phyloP scores from a whole-genome alignment of 30 jellyfish, hydroid and myxozoan species.

The Cassiopea andromeda region DNA sequence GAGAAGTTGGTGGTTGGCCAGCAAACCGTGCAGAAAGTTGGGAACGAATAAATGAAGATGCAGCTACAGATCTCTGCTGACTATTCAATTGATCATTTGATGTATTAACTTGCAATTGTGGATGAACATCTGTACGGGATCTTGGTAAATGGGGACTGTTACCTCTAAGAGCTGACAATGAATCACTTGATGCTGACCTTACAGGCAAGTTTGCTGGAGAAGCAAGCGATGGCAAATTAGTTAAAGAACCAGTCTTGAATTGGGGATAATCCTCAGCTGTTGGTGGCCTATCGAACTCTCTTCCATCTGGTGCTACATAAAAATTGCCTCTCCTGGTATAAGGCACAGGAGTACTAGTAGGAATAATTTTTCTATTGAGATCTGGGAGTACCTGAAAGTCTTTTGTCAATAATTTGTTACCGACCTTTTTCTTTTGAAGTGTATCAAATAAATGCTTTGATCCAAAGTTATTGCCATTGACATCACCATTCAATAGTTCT shows the following conservation, averaged over 20 bases:
- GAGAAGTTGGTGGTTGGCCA: conserved; percentile 84
- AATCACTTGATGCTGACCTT: conserved; percentile 60
- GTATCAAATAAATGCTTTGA: conserved; percentile 62
- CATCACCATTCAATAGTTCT: conserved; percentile 62
- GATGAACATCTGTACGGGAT: conserved; percentile 78
- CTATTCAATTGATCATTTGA: conserved; percentile 10
- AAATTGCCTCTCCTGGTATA: conserved; percentile 75
- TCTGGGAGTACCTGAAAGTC: conserved; percentile 36
- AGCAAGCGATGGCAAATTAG: conserved; percentile 22
- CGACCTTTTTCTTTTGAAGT: conserved; percentile 56
- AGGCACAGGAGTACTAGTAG: conserved; percentile 51
- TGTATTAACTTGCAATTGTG: conserved; percentile 51
- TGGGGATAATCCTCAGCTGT: conserved; percentile 71
- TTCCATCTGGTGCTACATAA: conserved; percentile 87
- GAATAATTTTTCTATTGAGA: conserved; percentile 30
- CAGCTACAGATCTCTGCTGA: neutral
- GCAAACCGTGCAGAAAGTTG: neutral
- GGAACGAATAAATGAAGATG: conserved; percentile 35
- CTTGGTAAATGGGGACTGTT: conserved; percentile 78
- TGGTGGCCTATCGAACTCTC: conserved; percentile 82
- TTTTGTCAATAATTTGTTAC: conserved; percentile 14
- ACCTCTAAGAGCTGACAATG: conserved; percentile 42
- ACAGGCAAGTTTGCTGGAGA: conserved; percentile 32
- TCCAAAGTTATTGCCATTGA: conserved; percentile 53
- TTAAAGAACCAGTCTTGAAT: conserved; percentile 66